A percentile compares a stretch with the other conserved stretches of the same genome.
These are phyloP conservation scores for Meloidogyne hapla DNA, from an alignment of 1,140 invertebrate genomes.

Conservation along the genomic window DNA sequence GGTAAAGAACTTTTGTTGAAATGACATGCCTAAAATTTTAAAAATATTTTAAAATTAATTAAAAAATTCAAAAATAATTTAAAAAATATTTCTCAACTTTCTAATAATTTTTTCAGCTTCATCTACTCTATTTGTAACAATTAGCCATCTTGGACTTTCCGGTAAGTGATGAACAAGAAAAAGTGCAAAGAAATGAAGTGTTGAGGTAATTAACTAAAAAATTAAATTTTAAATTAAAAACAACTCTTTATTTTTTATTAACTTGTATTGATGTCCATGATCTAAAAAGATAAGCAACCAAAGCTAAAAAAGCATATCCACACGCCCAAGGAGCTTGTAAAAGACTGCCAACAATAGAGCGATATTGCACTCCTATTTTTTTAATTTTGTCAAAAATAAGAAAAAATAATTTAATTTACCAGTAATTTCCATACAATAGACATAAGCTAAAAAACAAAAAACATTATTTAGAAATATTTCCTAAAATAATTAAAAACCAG, in stretches of 20 bases:
- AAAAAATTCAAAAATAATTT: neutral
- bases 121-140: conserved; percentile 55
- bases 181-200: conserved; percentile 48
- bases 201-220: conserved; percentile 54
- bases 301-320: conserved; percentile 60
- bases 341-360: conserved; percentile 58
- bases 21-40: conserved; percentile 57
- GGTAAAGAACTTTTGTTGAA: conserved; percentile 56
- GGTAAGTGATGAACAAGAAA: conserved; percentile 52
- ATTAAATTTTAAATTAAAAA: neutral
- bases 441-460: conserved; percentile 49
- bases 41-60: conserved; percentile 16
- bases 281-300: conserved; percentile 60
- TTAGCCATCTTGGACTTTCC: conserved; percentile 61
- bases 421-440: conserved; percentile 63
- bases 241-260: neutral
- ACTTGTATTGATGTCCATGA: conserved; percentile 61
- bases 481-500: conserved; percentile 13
- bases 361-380: conserved; percentile 39
- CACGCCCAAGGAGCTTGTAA: conserved; percentile 63
- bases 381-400: neutral
- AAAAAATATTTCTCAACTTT: conserved; percentile 14
- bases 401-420: conserved; percentile 26
- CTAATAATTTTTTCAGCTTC: conserved; percentile 56
- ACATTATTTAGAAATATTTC: neutral